Evolutionary conservation across 2,888 invertebrate genomes (phyloP).

Genomic region (Pollenia griseotomentosa): DNA sequence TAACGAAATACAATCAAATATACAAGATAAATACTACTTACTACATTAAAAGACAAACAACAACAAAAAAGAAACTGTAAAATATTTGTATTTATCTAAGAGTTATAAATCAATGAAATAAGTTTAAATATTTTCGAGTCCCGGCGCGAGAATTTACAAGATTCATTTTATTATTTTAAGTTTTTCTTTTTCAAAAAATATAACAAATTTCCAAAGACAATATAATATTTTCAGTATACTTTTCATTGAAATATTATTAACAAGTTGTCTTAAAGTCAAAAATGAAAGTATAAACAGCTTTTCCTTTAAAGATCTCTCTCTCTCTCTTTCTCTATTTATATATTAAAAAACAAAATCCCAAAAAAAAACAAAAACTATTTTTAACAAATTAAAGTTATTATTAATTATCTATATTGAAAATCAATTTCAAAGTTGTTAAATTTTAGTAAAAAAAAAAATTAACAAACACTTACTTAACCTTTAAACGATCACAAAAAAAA

Average conservation of each 20-base stretch:
- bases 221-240: conserved; percentile 59
- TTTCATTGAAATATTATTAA: conserved; percentile 74
- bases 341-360: conserved; percentile 35
- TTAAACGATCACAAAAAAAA: conserved; percentile 59
- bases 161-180: conserved; percentile 5
- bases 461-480: conserved; percentile 49
- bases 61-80: conserved; percentile 55
- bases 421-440: conserved; percentile 73
- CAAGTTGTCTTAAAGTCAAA: conserved; percentile 39
- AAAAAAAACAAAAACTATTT: conserved; percentile 55
- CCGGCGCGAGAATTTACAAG: conserved; percentile 8
- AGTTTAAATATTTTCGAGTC: conserved; percentile 54
- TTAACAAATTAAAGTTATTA: conserved; percentile 69
- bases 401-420: conserved; percentile 72
- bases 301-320: conserved; percentile 62
- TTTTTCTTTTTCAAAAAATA: conserved; percentile 11
- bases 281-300: conserved; percentile 49
- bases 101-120: conserved; percentile 51
- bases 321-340: neutral
- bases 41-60: conserved; percentile 20
- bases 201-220: conserved; percentile 45
- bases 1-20: conserved; percentile 73
- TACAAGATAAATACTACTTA: conserved; percentile 52
- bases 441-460: conserved; percentile 55
- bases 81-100: conserved; percentile 69